Evolutionary conservation across 1,140 invertebrate species (phyloP).

Genomic region (Drosophila truncata): DNA sequence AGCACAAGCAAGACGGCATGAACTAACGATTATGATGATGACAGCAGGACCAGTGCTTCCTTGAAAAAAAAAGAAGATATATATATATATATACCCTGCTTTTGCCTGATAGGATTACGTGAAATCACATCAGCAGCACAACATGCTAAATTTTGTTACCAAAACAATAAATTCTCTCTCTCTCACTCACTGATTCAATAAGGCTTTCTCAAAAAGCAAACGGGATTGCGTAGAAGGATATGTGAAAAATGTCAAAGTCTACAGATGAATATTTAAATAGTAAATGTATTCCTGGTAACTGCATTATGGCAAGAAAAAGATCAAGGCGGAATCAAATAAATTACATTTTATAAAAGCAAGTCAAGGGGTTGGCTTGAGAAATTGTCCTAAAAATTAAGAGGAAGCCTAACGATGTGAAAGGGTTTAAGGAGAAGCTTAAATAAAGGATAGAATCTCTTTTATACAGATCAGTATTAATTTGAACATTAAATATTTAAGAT

Average conservation of each 20-base stretch:
- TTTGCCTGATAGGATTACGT: constrained; percentile 1
- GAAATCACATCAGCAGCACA: constrained; percentile 24
- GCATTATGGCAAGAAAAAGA: neutral
- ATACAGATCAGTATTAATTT: too few relatives aligned
- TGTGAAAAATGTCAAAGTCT: constrained; percentile 6
- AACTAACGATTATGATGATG: constrained; percentile 79
- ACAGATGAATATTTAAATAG: constrained; percentile 15
- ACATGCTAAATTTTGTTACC: constrained; percentile 17
- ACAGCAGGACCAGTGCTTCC: constrained; percentile 36
- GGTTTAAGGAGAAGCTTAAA: too few relatives aligned
- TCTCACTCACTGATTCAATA: constrained; percentile 1
- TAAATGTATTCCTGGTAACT: constrained; percentile 1
- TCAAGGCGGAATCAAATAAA: neutral
- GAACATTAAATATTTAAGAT: too few relatives aligned
- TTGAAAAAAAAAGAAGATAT: constrained; percentile 11
- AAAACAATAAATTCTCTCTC: constrained; percentile 21
- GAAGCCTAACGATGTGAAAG: too few relatives aligned
- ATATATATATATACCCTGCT: constrained; percentile 8
- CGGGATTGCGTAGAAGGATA: constrained; percentile 2
- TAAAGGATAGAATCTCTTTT: too few relatives aligned
- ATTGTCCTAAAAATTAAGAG: too few relatives aligned
- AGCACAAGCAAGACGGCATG: constrained; percentile 15
- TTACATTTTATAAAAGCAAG: neutral
- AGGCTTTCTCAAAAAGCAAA: constrained; percentile 10
- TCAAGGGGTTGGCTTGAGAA: too few relatives aligned